Conservation (phyloP, 2,113 vertebrate species). For the Sorex fumeus region DNA sequence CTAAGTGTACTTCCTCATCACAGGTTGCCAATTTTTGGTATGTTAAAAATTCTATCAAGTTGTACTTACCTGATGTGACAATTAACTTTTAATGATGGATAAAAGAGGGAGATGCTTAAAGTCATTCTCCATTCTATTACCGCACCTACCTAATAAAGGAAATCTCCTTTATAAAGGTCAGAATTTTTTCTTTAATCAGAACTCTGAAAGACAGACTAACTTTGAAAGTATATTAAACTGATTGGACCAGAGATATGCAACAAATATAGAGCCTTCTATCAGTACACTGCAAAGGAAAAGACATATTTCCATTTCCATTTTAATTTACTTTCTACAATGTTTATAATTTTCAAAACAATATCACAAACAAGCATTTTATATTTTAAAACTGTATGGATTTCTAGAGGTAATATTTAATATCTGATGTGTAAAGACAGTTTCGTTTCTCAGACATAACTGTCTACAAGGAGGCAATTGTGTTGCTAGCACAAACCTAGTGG, state of each 20-base stretch:
- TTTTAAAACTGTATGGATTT: slow-evolving; percentile 16
- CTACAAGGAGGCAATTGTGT: not conserved
- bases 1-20: slow-evolving; percentile 58
- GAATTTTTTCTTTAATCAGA: slow-evolving; percentile 74
- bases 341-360: slow-evolving; percentile 44
- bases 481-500: slow-evolving; percentile 23
- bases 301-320: slow-evolving; percentile 2
- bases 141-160: slow-evolving; percentile 66
- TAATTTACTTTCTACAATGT: not conserved
- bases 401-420: slow-evolving; percentile 2
- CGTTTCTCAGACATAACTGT: not conserved
- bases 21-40: slow-evolving; percentile 71
- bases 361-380: slow-evolving; percentile 54
- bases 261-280: not conserved
- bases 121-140: slow-evolving; percentile 69
- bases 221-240: slow-evolving; percentile 72
- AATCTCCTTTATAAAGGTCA: slow-evolving; percentile 70
- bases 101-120: slow-evolving; percentile 68
- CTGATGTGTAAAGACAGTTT: slow-evolving; percentile 17
- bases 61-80: slow-evolving; percentile 69
- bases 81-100: slow-evolving; percentile 78
- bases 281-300: not conserved
- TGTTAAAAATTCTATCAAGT: slow-evolving; percentile 76
- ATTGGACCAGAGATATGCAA: slow-evolving; percentile 27
- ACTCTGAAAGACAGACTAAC: slow-evolving; percentile 70